phyloP scores from a whole-genome alignment of 2,797 vertebrate species.

The Falco cherrug region DNA sequence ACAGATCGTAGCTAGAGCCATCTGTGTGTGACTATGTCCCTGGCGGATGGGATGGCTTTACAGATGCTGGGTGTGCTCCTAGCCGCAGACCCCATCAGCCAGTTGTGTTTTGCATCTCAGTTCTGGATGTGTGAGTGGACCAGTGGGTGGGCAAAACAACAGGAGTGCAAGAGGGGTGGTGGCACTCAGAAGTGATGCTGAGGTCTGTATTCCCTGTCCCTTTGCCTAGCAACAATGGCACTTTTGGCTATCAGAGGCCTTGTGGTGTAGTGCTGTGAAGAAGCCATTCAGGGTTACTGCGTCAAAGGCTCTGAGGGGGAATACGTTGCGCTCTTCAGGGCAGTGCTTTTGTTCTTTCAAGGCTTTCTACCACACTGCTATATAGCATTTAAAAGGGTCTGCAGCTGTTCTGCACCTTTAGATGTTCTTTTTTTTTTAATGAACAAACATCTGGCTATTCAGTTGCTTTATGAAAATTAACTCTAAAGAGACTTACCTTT shows the following conservation, averaged over 20 bases:
- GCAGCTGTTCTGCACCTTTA: neutral
- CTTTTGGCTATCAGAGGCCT: neutral
- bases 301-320: neutral
- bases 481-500: neutral
- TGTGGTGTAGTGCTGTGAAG: neutral
- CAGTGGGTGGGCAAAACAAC: neutral
- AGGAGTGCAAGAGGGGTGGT: neutral
- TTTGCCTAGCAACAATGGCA: neutral
- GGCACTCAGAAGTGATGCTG: neutral
- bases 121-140: neutral
- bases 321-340: neutral
- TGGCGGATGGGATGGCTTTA: neutral
- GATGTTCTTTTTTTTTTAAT: accelerated
- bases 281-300: neutral
- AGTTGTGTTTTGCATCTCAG: neutral
- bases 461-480: neutral
- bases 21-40: neutral
- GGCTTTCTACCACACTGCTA: neutral
- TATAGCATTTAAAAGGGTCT: neutral
- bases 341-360: neutral
- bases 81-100: neutral
- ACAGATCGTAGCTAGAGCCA: neutral
- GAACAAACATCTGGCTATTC: neutral
- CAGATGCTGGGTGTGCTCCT: neutral
- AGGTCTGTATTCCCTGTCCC: neutral